These are phyloP conservation scores for Microplitis manilae DNA, from an alignment of 2,888 invertebrate genomes.

Conservation along the genomic window DNA sequence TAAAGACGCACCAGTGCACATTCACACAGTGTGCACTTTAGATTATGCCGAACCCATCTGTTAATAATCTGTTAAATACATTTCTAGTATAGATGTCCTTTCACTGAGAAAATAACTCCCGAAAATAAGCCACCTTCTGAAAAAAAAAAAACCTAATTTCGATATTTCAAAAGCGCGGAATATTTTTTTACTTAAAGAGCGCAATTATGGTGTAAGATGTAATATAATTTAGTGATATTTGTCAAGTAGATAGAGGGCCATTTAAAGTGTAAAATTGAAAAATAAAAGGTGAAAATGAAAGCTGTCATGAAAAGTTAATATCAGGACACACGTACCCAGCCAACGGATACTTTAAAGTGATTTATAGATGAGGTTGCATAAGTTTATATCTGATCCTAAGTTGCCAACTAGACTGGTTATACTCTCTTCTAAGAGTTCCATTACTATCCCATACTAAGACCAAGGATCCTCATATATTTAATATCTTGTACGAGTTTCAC, in stretches of 20 bases:
- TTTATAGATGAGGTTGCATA: slow-evolving; percentile 1
- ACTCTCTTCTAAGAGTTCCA: slow-evolving; percentile 1
- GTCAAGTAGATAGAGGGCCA: too few species aligned
- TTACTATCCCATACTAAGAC: neutral
- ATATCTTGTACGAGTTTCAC: neutral
- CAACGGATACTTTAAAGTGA: neutral
- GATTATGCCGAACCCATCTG: neutral
- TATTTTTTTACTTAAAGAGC: too few species aligned
- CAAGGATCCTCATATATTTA: neutral
- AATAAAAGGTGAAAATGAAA: neutral
- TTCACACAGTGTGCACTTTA: neutral
- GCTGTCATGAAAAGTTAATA: neutral
- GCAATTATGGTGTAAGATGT: too few species aligned
- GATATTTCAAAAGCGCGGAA: too few species aligned
- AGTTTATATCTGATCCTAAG: neutral
- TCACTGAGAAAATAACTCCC: too few species aligned
- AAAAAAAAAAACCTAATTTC: too few species aligned
- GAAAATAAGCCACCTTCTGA: too few species aligned
- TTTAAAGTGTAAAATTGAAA: neutral
- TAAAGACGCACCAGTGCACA: neutral
- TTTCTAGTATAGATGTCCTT: neutral
- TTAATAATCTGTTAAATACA: neutral
- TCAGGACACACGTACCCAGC: neutral
- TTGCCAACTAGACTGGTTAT: slow-evolving; percentile 1
- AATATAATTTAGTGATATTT: too few species aligned